Evolutionary conservation across 2,113 vertebrate species (phyloP).

Genomic region (Lota lota): DNA sequence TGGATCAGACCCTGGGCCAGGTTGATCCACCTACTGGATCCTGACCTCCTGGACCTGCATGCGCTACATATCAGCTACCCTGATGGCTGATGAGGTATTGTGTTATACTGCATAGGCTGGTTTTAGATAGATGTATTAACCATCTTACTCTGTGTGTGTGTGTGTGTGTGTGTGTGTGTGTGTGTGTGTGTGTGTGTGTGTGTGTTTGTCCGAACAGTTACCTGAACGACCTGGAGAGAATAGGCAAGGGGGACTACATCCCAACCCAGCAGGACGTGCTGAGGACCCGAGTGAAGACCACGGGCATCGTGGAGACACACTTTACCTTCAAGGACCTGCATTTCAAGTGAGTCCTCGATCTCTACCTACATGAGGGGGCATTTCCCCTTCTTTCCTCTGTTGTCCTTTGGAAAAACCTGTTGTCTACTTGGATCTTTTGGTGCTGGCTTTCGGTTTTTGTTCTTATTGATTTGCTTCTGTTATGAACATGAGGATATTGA

Average conservation of each 20-base stretch:
- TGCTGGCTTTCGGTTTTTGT: too few species aligned
- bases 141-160: slow-evolving; percentile 16
- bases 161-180: slow-evolving; percentile 6
- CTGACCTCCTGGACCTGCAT: too few species aligned
- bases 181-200: not conserved
- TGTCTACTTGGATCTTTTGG: too few species aligned
- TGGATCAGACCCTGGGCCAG: too few species aligned
- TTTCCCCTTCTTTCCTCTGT: not conserved
- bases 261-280: slow-evolving; percentile 96
- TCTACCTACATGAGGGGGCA: too few species aligned
- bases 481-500: too few species aligned
- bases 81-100: too few species aligned
- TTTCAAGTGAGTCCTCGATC: slow-evolving; percentile 84
- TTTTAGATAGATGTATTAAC: not conserved
- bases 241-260: slow-evolving; percentile 89
- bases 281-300: slow-evolving; percentile 96
- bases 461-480: too few species aligned
- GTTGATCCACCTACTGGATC: too few species aligned
- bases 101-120: too few species aligned
- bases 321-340: slow-evolving; percentile 99
- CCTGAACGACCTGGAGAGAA: slow-evolving; percentile 86
- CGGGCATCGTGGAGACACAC: slow-evolving; percentile 96
- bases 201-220: slow-evolving; percentile 61
- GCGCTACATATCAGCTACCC: too few species aligned
- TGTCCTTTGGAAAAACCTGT: not conserved